These are phyloP conservation scores for Drosophila rubida DNA, from an alignment of 2,888 invertebrate species.

Conservation along the genomic window DNA sequence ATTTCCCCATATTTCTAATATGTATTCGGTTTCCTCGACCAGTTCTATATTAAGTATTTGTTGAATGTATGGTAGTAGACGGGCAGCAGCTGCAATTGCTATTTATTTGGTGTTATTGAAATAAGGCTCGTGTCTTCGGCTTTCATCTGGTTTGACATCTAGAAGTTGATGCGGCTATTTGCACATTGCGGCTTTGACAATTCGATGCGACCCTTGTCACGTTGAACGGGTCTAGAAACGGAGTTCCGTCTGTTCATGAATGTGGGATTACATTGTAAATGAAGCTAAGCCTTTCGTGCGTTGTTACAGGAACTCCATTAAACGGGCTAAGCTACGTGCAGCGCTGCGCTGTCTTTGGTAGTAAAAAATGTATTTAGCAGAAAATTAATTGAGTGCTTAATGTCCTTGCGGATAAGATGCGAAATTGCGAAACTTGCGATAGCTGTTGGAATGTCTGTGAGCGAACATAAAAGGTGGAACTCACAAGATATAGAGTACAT, in stretches of 20 bases:
- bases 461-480: too few species aligned
- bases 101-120: too few species aligned
- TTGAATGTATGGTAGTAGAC: too few species aligned
- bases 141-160: too few species aligned
- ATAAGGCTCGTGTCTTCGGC: too few species aligned
- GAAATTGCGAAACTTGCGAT: neutral
- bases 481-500: too few species aligned
- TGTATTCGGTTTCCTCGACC: too few species aligned
- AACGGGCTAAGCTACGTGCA: neutral
- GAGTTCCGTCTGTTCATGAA: neutral
- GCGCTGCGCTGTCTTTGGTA: neutral
- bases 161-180: too few species aligned
- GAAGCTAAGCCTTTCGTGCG: neutral
- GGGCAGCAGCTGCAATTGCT: too few species aligned
- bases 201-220: too few species aligned
- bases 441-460: neutral
- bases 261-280: constrained; percentile 1
- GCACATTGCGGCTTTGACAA: too few species aligned
- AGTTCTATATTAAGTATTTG: too few species aligned
- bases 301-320: neutral
- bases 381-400: constrained; percentile 1
- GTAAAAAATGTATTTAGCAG: constrained; percentile 1
- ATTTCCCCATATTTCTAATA: neutral
- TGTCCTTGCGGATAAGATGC: neutral
- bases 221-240: neutral